Evolutionary conservation across 2,888 invertebrate species (phyloP), one percentile per base, ranked within the genome.

Genomic region (Pharmacophagus antenor): DNA sequence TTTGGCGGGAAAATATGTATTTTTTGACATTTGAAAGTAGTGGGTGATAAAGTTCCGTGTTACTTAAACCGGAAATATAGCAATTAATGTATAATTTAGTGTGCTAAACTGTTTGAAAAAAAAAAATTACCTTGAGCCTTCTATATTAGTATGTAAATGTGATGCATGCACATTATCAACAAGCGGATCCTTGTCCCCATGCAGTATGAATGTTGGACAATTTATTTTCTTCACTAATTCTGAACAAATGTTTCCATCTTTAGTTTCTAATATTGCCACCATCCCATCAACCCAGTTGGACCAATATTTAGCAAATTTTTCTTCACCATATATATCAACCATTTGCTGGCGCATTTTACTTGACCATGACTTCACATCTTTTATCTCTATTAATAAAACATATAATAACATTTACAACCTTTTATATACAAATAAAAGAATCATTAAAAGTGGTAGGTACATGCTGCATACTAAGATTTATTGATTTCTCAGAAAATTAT

Each of bases 181-280:
- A 84, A 97, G 87, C 0, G 94, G 93, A 83, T 98, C 98, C 75
- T 95, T 95, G 65, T 93, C 92, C 0, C 98, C 98, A 73, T 97
- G 96, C 48, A 98, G 73, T 67, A 98, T 94, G 20, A 96, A 92
- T 0, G 96, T 96, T 0, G 95, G 95, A 65, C 95, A 95, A 56
- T 88, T 88, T 20, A 97, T 94, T 50, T 93, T 85, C 2, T 91
- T 78, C 42, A 97, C 73, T 27, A 91, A 78, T 2, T 91, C 82
- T 62, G 92, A 93, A 76, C 96, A 97, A 64, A 97, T 92, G 72
- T 97, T 92, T 0, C 96, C 96, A 31, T 93, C 85, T 0, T 93
- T 90, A 3, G 92, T 82, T 8, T 92, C 85, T 66, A 88, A 93
- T 47, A 96, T 85, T 4, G 78, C 77, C 15, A 77, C 76, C 74